Evolutionary conservation across 2,113 vertebrate genomes (phyloP), one percentile per base, ranked within the genome.

Genomic region (Petroica traversi): DNA sequence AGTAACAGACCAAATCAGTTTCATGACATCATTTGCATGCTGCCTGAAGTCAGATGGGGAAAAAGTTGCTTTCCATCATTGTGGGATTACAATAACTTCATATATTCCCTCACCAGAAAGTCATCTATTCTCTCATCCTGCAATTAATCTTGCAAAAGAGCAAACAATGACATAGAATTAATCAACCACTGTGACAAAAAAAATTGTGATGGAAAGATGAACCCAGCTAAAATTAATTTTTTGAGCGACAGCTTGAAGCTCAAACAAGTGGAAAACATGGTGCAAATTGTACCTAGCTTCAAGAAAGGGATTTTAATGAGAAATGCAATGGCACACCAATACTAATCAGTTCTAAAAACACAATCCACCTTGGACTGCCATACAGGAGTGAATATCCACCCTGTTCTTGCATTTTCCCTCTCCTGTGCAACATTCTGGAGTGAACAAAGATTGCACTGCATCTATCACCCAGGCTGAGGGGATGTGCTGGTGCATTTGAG

Each of bases 141-240:
- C 89, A 96, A 97, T 97, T 97, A 96, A 97, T 96, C 96, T 96
- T 95, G 87, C 79, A 92, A 88, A 85, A 94, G 83, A 95, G 89
- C 89, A 97, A 97, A 97, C 94, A 96, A 95, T 86, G 89, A 62
- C 79, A 95, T 40, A 48, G 79, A 94, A 96, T 97, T 97, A 97
- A 97, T 97, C 97, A 97, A 83, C 75, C 57, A 57, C 78, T 66
- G 64, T 96, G 91, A 91, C 93, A 95, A 92, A 96, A 97, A 97
- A 94, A 91, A 95, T 63, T 68, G 67, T 94, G 92, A 95, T 93
- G 82, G 92, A 95, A 95, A 95, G 95, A 95, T 91, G 95, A 97
- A 93, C 74, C 87, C 72, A 40, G 79, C 79, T 89, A 54, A 97
- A 96, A 97, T 96, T 95, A 95, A 89, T 94, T 95, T 96, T 81